Percentiles rank a stretch among this genome's conserved stretches.
These are phyloP conservation scores for Mesorhabditis spiculigera DNA, from an alignment of 2,888 invertebrate genomes.

Conservation along the genomic window DNA sequence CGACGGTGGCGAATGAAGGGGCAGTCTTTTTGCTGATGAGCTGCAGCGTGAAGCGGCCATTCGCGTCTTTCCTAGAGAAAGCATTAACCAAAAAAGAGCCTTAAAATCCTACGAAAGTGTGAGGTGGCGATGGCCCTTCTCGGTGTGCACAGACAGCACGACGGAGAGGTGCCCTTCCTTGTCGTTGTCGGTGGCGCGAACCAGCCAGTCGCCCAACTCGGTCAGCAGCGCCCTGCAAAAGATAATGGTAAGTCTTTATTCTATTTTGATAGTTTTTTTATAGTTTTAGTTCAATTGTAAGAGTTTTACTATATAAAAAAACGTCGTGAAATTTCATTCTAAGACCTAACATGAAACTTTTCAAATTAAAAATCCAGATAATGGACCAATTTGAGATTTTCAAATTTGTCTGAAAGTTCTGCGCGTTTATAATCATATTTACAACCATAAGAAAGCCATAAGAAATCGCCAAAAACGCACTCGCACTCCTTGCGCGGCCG, in stretches of 20 bases:
- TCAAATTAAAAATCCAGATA: too few relatives aligned
- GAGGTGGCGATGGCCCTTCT: constrained; percentile 10
- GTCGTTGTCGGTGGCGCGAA: constrained; percentile 29
- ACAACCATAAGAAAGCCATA: too few relatives aligned
- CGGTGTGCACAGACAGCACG: constrained; percentile 15
- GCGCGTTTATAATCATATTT: neutral
- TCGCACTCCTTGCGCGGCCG: constrained; percentile 30
- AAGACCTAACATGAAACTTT: too few relatives aligned
- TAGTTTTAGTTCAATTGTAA: too few relatives aligned
- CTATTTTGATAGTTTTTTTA: too few relatives aligned
- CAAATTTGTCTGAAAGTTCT: too few relatives aligned
- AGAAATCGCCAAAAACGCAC: constrained; percentile 16
- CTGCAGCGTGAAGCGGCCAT: neutral
- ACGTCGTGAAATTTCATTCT: too few relatives aligned
- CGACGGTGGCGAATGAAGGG: constrained; percentile 18
- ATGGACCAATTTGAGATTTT: too few relatives aligned
- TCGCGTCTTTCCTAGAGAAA: neutral
- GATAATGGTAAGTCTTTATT: too few relatives aligned
- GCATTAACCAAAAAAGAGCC: neutral
- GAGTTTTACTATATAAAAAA: too few relatives aligned
- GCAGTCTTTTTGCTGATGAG: constrained; percentile 1
- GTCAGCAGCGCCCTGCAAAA: constrained; percentile 18
- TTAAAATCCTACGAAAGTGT: constrained; percentile 15
- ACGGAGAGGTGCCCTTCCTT: constrained; percentile 22
- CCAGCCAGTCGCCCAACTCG: constrained; percentile 37